Conservation (phyloP, 2,113 vertebrate species). For the Xiphias gladius region DNA sequence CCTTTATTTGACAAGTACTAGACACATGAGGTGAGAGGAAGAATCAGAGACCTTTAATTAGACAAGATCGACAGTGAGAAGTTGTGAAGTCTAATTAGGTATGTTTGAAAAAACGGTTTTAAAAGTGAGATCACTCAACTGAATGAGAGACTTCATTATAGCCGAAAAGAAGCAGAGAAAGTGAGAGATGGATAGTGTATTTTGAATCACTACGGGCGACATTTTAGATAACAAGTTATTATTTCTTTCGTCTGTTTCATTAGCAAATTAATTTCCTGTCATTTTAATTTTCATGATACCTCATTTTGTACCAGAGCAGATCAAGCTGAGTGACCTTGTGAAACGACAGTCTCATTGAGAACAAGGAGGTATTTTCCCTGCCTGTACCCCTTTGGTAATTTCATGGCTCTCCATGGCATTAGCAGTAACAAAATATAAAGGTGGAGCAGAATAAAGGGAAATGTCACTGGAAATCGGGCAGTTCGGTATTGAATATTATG, state of each 20-base stretch:
- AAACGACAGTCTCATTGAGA: conserved; percentile 50
- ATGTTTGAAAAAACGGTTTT: conserved; percentile 66
- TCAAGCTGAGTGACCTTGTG: conserved; percentile 59
- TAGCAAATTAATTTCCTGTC: conserved; percentile 66
- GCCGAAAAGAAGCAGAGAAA: conserved; percentile 56
- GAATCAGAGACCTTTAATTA: conserved; percentile 85
- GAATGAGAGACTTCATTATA: conserved; percentile 78
- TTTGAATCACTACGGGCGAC: conserved; percentile 59
- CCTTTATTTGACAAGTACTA: conserved; percentile 72
- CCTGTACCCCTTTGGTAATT: conserved; percentile 53
- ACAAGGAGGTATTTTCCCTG: conserved; percentile 49
- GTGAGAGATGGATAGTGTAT: conserved; percentile 46
- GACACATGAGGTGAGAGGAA: conserved; percentile 69
- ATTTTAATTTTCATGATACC: conserved; percentile 63
- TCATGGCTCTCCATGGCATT: conserved; percentile 39
- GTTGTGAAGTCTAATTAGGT: conserved; percentile 83
- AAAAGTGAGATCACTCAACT: conserved; percentile 73
- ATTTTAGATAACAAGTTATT: conserved; percentile 73
- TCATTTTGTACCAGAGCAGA: conserved; percentile 51
- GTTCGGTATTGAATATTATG: conserved; percentile 46
- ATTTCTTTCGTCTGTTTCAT: conserved; percentile 70
- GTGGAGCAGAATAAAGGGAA: conserved; percentile 24
- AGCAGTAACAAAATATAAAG: conserved; percentile 13
- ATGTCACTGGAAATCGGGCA: conserved; percentile 52
- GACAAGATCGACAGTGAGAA: conserved; percentile 78